Evolutionary conservation across 1,140 invertebrate species (phyloP).

Genomic region (Anagrus nilaparvatae): DNA sequence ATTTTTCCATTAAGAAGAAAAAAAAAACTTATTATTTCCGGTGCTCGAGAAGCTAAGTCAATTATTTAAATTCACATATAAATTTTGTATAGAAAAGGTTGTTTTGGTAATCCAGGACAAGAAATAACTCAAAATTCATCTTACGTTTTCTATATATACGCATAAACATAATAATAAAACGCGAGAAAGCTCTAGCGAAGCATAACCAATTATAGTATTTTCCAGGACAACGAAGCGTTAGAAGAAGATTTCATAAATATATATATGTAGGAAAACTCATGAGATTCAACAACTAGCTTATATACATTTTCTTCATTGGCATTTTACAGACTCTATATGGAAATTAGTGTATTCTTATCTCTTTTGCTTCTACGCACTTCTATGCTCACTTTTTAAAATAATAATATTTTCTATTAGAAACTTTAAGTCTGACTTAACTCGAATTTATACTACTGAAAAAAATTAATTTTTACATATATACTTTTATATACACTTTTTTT

Average conservation of each 20-base stretch:
- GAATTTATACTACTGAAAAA: neutral
- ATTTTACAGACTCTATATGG: slow-evolving; percentile 35
- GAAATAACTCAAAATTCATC: slow-evolving; percentile 27
- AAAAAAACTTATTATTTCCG: too few species aligned
- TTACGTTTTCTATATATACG: slow-evolving; percentile 17
- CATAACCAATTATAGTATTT: slow-evolving; percentile 40
- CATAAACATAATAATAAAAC: neutral
- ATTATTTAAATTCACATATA: too few species aligned
- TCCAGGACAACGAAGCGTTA: slow-evolving; percentile 32
- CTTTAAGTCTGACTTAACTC: neutral
- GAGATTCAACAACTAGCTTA: slow-evolving; percentile 12
- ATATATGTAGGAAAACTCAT: too few species aligned
- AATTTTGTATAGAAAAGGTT: too few species aligned
- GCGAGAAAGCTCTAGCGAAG: slow-evolving; percentile 21
- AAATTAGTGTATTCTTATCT: slow-evolving; percentile 30
- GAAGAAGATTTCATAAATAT: too few species aligned
- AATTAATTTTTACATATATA: neutral
- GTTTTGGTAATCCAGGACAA: slow-evolving; percentile 3
- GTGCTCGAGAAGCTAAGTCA: too few species aligned
- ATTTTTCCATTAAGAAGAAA: too few species aligned
- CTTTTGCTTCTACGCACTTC: slow-evolving; percentile 24
- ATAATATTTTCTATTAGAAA: too few species aligned
- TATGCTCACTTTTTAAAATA: too few species aligned
- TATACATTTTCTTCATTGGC: slow-evolving; percentile 24
- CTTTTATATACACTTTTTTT: neutral